phyloP scores from a whole-genome alignment of 1,140 invertebrate species.

The Drosophila albomicans region DNA sequence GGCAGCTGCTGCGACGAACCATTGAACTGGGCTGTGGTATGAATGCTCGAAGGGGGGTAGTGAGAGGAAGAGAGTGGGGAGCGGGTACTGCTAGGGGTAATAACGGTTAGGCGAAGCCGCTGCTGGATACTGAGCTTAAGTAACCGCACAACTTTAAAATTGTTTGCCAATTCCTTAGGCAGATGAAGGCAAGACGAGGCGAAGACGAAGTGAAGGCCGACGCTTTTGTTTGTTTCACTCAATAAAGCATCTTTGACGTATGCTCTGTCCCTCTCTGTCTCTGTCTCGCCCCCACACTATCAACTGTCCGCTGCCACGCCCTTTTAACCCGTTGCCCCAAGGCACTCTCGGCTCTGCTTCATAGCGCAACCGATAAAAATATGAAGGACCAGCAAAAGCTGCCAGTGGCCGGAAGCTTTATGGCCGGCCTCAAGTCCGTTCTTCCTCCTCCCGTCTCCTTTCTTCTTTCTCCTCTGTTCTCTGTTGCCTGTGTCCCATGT shows the following conservation, averaged over 20 bases:
- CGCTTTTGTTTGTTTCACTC: slow-evolving; percentile 74
- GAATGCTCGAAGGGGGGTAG: neutral
- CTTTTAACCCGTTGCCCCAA: slow-evolving; percentile 23
- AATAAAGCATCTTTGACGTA: slow-evolving; percentile 80
- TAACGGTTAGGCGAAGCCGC: slow-evolving; percentile 27
- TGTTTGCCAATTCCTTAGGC: slow-evolving; percentile 52
- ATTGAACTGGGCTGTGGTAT: slow-evolving; percentile 25
- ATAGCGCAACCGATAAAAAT: slow-evolving; percentile 56
- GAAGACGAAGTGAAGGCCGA: slow-evolving; percentile 1
- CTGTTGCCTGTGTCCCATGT: slow-evolving; percentile 1
- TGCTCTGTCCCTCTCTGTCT: slow-evolving; percentile 19
- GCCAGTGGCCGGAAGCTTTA: slow-evolving; percentile 41
- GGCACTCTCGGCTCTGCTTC: neutral
- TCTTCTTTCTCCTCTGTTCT: slow-evolving; percentile 8
- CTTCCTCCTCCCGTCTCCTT: neutral
- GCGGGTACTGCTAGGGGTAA: slow-evolving; percentile 29
- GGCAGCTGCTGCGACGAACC: slow-evolving; percentile 62
- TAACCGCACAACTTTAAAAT: slow-evolving; percentile 81
- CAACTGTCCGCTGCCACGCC: slow-evolving; percentile 4
- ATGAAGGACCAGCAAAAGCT: slow-evolving; percentile 54
- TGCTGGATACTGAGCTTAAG: slow-evolving; percentile 45
- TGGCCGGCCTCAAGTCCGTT: slow-evolving; percentile 31
- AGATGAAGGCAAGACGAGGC: neutral
- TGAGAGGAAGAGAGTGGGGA: neutral
- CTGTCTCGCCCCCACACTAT: neutral